Conservation (phyloP, 2,113 vertebrate species). For the Thamnaconus septentrionalis region DNA sequence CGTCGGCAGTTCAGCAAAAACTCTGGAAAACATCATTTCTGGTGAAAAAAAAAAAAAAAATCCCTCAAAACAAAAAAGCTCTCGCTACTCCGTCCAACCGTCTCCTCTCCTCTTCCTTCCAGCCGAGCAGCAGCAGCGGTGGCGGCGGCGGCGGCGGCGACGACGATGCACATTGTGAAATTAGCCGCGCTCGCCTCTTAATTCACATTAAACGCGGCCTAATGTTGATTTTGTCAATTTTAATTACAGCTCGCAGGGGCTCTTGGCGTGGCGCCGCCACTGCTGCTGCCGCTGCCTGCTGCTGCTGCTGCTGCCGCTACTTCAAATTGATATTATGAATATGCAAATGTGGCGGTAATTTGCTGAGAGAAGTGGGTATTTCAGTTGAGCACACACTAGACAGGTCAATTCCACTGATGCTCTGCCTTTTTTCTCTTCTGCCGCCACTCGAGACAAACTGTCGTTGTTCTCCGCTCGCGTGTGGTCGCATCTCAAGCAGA, state of each 20-base stretch:
- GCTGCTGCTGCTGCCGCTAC: conserved; percentile 81
- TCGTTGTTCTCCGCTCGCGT: conserved; percentile 82
- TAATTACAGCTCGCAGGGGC: conserved; percentile 99
- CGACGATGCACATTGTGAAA: conserved; percentile 4
- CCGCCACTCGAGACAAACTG: conserved; percentile 83
- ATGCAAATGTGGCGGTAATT: conserved; percentile 96
- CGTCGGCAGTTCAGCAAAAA: no score
- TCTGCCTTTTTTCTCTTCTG: conserved; percentile 13
- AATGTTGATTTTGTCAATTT: conserved; percentile 99
- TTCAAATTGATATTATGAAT: conserved; percentile 98
- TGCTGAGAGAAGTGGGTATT: conserved; percentile 93
- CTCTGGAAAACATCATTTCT: no score
- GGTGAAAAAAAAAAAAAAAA: no score
- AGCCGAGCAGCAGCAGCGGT: conserved; percentile 8
- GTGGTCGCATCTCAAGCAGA: conserved; percentile 55
- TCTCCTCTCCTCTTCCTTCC: no score
- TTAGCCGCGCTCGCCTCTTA: conserved; percentile 80
- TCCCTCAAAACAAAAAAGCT: no score
- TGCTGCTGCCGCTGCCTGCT: conserved; percentile 76
- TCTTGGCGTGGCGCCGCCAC: conserved; percentile 94
- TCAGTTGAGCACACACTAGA: conserved; percentile 93
- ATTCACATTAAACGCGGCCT: conserved; percentile 98
- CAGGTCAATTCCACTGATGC: conserved; percentile 90
- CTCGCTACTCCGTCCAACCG: no score
- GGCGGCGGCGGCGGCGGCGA: no score